Conservation (phyloP, 2,888 invertebrate species). For the Choreutis nemorana region DNA sequence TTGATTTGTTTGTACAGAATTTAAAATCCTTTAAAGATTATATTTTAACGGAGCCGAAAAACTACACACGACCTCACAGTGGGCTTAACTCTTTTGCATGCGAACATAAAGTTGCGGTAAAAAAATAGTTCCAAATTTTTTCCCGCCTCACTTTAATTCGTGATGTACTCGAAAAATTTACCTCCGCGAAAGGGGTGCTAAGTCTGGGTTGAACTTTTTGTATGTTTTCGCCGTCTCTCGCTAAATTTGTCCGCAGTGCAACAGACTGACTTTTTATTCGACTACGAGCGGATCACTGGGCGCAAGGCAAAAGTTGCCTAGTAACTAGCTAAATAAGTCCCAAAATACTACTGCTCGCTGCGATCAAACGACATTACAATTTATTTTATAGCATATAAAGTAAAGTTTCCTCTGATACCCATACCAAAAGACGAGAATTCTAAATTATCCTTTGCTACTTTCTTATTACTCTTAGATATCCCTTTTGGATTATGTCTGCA, state of each 20-base stretch:
- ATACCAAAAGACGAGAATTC: not conserved
- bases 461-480: conserved; percentile 16
- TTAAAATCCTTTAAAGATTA: too few relatives aligned
- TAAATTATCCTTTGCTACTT: not conserved
- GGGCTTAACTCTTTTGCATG: too few relatives aligned
- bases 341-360: not conserved
- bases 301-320: not conserved
- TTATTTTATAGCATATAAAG: not conserved
- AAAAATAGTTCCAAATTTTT: too few relatives aligned
- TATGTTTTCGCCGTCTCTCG: conserved; percentile 29
- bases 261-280: conserved; percentile 16
- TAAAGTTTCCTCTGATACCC: not conserved
- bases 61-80: too few relatives aligned
- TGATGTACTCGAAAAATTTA: conserved; percentile 18
- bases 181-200: conserved; percentile 29
- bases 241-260: conserved; percentile 44
- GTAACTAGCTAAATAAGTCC: not conserved
- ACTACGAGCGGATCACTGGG: too few relatives aligned
- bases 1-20: too few relatives aligned
- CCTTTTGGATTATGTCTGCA: conserved; percentile 26
- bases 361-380: not conserved
- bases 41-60: too few relatives aligned
- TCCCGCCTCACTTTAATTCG: conserved; percentile 22
- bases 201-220: conserved; percentile 20
- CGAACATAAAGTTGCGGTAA: too few relatives aligned